Conservation (phyloP, 2,888 invertebrate genomes). For the Archips xylosteana region DNA sequence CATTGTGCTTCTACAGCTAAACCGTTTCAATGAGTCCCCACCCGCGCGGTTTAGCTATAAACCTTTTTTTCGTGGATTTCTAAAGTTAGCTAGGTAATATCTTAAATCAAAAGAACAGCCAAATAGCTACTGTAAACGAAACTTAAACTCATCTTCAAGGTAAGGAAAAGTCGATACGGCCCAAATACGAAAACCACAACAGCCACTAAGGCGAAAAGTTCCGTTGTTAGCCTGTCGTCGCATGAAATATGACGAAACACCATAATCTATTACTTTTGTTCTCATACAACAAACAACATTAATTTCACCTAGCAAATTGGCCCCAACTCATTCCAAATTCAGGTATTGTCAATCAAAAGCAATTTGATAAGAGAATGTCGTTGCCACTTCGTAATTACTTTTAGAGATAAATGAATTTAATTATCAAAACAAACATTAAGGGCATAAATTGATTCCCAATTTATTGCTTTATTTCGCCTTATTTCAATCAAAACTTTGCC, state of each 20-base stretch:
- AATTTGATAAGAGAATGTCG: constrained; percentile 31
- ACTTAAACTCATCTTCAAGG: neutral
- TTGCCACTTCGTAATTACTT: constrained; percentile 36
- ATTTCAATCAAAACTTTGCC: constrained; percentile 51
- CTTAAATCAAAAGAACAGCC: neutral
- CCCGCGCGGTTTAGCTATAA: too few species aligned
- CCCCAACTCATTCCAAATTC: constrained; percentile 12
- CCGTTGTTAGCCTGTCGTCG: constrained; percentile 16
- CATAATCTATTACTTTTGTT: constrained; percentile 39
- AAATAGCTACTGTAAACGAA: neutral
- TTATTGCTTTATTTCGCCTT: constrained; percentile 47
- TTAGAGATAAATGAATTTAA: constrained; percentile 44
- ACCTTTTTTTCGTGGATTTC: too few species aligned
- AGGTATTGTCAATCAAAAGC: constrained; percentile 34
- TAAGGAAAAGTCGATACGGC: neutral
- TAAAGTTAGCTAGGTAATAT: neutral
- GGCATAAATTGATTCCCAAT: constrained; percentile 51
- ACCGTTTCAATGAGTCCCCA: too few species aligned
- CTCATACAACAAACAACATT: constrained; percentile 29
- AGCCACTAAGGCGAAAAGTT: constrained; percentile 16
- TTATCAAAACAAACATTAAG: constrained; percentile 45
- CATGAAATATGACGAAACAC: constrained; percentile 34
- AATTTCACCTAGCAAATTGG: constrained; percentile 27
- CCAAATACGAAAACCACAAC: constrained; percentile 15
- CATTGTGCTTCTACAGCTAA: too few species aligned